Base-by-base conservation (phyloP, 2,797 vertebrate genomes). In the Pelobates cultripes region DNA sequence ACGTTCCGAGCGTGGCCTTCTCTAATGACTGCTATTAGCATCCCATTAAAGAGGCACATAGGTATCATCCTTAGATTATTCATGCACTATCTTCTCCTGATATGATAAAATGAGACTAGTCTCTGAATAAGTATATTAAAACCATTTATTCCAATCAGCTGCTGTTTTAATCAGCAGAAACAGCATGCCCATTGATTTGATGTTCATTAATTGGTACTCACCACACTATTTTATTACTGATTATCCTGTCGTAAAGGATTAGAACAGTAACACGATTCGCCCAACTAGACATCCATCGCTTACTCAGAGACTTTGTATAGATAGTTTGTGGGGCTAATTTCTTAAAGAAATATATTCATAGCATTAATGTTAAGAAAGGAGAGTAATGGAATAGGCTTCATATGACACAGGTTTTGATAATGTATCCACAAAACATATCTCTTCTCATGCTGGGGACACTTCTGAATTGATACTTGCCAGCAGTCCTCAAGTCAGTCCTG, bases 121-220 rank as follows among this genome's bases (percentile, higher is more conserved):
- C 87, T 90, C 89, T 81, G 87, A 91, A 91, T 89, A 94, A 91
- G 86, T 87, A 90, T 74, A 92, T 91, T 90, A 93, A 91, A 91
- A 87, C 87, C 89, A 91, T 90, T 90, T 88, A 92, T 90, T 92
- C 92, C 89, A 91, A 93, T 92, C 90, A 91, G 87, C 57, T 86
- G 86, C 86, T 76, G 61, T 91, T 91, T 89, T 89, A 91, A 91
- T 89, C 88, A 90, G 90, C 67, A 47, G 78, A 85, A 85, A 84
- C 82, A 86, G 86, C 85, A 87, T 76, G 86, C 81, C 86, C 88
- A 90, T 78, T 90, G 88, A 91, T 91, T 89, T 88, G 85, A 89
- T 89, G 89, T 86, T 92, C 90, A 87, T 90, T 93, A 94, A 94
- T 89, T 93, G 90, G 87, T 86, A 84, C 88, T 87, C 91, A 82